Base-by-base conservation (phyloP, 2,888 invertebrate genomes). In the Dasysyrphus tricinctus region DNA sequence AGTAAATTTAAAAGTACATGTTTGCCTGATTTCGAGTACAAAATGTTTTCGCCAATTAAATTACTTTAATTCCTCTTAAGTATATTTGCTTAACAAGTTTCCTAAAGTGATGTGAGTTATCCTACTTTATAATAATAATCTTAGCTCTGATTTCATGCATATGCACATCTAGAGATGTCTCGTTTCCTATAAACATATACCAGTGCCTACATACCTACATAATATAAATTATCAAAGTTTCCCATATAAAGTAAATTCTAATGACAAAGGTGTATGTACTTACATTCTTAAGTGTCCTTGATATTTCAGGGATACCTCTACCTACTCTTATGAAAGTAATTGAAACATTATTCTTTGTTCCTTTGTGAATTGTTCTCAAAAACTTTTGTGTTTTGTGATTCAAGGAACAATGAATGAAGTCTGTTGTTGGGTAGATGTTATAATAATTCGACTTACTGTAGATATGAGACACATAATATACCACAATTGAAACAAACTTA, bases 321-420 rank as follows among this genome's bases (percentile, higher is more conserved):
- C 6, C 5, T 32, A 4, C 49, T 47, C 9, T 5, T 49, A 11
- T 16, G 8, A 9, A 49, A 49, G 49, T 49, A 19, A 49, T 19
- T 49, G 49, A 49, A 49, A 49, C 19, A 49, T 49, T 49, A 11
- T 49, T 49, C 49, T 49, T 49, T 49, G 49, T 49, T 49, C 8
- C 49, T 49, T 49, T 19, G 19, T 19, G 49, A 49, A 49, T 49
- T 49, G 49, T 49, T 49, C 49, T 49, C 11, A 19, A 11, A 49
- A 19, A 32, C 32, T 32, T 32, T 32, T 32, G 32, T 32, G 32
- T 49, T 9, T 49, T 49, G 49, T 49, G 11, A 49, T 49, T 49
- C 49, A 19, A 49, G 49, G 49, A 49, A 49, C 49, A 49, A 49
- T 49, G 49, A 3, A 19, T 9, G 19, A 49, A 49, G 11, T 47